Evolutionary conservation across 2,888 invertebrate genomes (phyloP), one percentile per base, ranked within the genome.

Genomic region (Lordiphosa andalusiaca): DNA sequence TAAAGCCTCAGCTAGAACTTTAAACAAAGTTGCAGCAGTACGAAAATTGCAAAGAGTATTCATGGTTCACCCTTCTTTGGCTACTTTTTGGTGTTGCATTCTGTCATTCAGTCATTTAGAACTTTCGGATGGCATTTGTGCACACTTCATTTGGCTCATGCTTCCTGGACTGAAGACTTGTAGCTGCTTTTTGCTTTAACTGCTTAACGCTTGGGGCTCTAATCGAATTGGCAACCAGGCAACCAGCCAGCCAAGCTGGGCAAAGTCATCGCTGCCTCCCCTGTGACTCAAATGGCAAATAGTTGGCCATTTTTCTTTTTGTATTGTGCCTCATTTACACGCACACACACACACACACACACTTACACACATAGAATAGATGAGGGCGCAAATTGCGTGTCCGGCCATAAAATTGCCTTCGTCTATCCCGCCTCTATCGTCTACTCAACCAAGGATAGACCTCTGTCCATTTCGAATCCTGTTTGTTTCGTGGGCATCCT

Each of bases 241-340:
- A 44, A 21, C 12, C 44, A 19, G 39, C 42, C 25, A 37, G 25
- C 13, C 49, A 41, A 21, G 13, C 44, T 21, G 39, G 51, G 36
- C 53, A 50, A 44, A 60, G 61, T 59, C 61, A 51, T 60, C 51
- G 44, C 44, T 65, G 44, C 44, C 44, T 44, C 44, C 75, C 62
- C 54, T 56, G 72, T 65, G 83, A 75, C 76, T 75, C 65, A 75
- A 61, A 74, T 78, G 72, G 80, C 83, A 78, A 76, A 82, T 76
- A 76, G 83, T 82, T 82, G 63, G 72, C 65, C 55, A 73, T 77
- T 75, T 75, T 77, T 78, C 75, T 74, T 63, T 67, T 62, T 67
- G 69, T 77, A 67, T 65, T 64, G 67, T 70, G 66, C 48, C 69
- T 62, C 69, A 67, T 72, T 70, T 67, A 70, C 73, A 71, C 67